A percentile compares a stretch with the other conserved stretches of the same genome.
phyloP scores from a whole-genome alignment of 2,888 invertebrate genomes.

The Cantharis rustica region DNA sequence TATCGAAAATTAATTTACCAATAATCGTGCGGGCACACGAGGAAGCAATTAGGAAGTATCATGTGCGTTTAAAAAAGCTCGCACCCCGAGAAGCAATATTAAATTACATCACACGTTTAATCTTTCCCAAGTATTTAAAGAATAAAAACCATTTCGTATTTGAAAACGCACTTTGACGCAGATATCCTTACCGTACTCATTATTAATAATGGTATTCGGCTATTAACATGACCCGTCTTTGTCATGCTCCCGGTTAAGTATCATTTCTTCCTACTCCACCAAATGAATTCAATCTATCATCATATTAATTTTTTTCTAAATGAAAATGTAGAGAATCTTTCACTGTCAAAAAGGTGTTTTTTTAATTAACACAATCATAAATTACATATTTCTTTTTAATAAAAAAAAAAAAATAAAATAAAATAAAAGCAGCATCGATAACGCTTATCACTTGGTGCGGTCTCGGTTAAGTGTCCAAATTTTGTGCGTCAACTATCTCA shows the following conservation, averaged over 20 bases:
- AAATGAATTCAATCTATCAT: constrained; percentile 26
- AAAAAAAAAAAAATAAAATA: not conserved
- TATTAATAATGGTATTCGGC: constrained; percentile 45
- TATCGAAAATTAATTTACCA: not conserved
- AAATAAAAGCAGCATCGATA: not conserved
- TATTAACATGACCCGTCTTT: constrained; percentile 36
- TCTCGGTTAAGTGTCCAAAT: too few relatives aligned
- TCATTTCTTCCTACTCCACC: constrained; percentile 10
- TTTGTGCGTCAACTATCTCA: too few relatives aligned
- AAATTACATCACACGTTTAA: constrained; percentile 11
- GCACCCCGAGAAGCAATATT: not conserved
- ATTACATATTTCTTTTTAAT: not conserved
- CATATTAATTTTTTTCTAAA: constrained; percentile 35
- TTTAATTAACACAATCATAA: not conserved
- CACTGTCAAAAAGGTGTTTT: constrained; percentile 20
- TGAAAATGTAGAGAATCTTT: constrained; percentile 20
- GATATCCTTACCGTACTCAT: constrained; percentile 41
- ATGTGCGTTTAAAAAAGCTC: not conserved
- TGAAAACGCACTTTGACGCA: constrained; percentile 39
- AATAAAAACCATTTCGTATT: constrained; percentile 37
- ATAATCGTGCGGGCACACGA: not conserved
- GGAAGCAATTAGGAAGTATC: not conserved
- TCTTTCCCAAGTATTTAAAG: constrained; percentile 23
- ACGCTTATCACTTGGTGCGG: not conserved
- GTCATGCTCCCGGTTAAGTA: constrained; percentile 20